phyloP scores from a whole-genome alignment of 2,888 invertebrate species.

The Polyploca ridens region DNA sequence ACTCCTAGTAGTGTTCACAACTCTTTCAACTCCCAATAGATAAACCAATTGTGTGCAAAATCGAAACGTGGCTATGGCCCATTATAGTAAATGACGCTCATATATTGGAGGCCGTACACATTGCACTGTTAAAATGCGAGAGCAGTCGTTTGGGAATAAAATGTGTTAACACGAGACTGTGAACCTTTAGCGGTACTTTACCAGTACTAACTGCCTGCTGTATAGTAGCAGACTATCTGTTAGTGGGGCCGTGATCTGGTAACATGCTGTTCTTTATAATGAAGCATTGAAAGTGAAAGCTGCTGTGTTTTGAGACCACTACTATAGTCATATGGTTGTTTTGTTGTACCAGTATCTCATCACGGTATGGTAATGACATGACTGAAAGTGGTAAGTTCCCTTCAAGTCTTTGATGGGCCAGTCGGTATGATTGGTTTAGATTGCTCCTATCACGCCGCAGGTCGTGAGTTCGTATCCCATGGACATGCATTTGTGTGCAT shows the following conservation, averaged over 20 bases:
- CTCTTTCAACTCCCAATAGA: neutral
- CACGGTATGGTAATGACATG: too few relatives aligned
- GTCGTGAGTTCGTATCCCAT: too few relatives aligned
- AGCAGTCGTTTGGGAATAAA: neutral
- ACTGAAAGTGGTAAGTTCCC: too few relatives aligned
- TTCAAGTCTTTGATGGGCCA: too few relatives aligned
- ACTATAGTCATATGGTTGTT: too few relatives aligned
- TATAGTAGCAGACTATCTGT: neutral
- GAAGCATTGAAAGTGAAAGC: too few relatives aligned
- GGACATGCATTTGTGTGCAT: too few relatives aligned
- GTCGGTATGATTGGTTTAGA: too few relatives aligned
- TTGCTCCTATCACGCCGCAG: too few relatives aligned
- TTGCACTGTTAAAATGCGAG: constrained; percentile 2
- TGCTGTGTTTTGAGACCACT: too few relatives aligned
- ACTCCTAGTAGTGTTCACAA: neutral
- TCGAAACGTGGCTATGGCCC: neutral
- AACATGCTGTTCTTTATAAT: neutral
- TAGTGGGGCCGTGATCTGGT: neutral
- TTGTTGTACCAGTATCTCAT: too few relatives aligned
- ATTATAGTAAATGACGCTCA: neutral
- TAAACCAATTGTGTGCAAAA: constrained; percentile 2
- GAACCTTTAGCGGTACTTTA: constrained; percentile 2
- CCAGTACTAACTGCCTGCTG: neutral
- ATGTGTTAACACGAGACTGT: neutral
- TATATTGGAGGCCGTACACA: neutral